Base-by-base conservation (phyloP, 2,797 vertebrate species). In the Poliocrania exsul region DNA sequence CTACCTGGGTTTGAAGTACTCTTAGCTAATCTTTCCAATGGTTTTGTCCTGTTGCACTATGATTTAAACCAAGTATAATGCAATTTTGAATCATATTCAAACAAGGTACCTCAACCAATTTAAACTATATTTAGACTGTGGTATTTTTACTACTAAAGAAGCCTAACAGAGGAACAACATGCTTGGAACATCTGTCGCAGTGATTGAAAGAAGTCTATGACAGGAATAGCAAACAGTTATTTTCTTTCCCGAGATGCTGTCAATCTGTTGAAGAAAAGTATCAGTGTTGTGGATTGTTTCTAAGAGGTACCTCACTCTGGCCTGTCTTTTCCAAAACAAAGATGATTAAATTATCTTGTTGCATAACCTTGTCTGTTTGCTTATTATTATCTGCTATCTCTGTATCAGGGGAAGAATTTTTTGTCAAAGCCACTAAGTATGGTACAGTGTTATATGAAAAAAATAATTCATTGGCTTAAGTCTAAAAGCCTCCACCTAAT, bases 191-290 rank as follows among this genome's bases (percentile, higher is more conserved):
- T 95, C 93, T 96, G 92, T 90, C 18, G 26, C 82, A 73, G 89
- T 84, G 91, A 96, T 49, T 94, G 96, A 95, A 94, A 94, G 91
- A 93, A 95, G 66, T 53, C 85, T 91, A 51, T 4, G 69, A 86
- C 70, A 93, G 75, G 89, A 96, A 97, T 38, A 93, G 94, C 89
- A 97, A 96, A 97, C 72, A 92, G 58, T 92, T 95, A 91, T 95
- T 97, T 97, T 95, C 89, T 88, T 75, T 75, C 79, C 66, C 0
- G 21, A 95, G 66, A 90, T 90, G 51, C 86, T 91, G 85, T 93
- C 96, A 96, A 56, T 86, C 92, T 91, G 49, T 37, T 53, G 40
- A 95, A 90, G 77, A 53, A 38, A 95, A 82, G 49, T 56, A 92
- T 66, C 77, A 49, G 75, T 73, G 40, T 85, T 81, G 53, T 21